A percentile compares a stretch with the other conserved stretches of the same genome.
phyloP scores from a whole-genome alignment of 2,888 invertebrate genomes.

The Dicranocentrus wangi region DNA sequence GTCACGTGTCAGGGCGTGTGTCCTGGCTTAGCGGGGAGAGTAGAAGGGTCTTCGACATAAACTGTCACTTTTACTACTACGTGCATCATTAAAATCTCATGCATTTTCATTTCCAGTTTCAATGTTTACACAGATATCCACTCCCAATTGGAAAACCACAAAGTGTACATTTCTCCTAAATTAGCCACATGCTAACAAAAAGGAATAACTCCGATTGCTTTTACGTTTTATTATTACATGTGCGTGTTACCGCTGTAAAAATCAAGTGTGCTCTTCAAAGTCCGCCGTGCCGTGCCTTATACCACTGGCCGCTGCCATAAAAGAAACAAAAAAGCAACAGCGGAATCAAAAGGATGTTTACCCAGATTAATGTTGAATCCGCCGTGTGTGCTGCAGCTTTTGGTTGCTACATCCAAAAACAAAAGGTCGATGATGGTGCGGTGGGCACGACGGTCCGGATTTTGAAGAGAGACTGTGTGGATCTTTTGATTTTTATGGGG shows the following conservation, averaged over 20 bases:
- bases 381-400: not conserved
- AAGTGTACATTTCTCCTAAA: constrained; percentile 42
- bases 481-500: too few relatives aligned
- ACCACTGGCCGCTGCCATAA: not conserved
- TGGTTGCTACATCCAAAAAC: constrained; percentile 7
- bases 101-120: constrained; percentile 43
- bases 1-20: constrained; percentile 55
- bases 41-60: constrained; percentile 44
- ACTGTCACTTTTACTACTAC: not conserved
- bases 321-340: not conserved
- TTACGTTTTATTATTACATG: constrained; percentile 13
- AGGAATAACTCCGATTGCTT: constrained; percentile 2
- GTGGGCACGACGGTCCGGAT: not conserved
- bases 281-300: not conserved
- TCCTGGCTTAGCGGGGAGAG: constrained; percentile 20
- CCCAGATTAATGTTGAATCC: constrained; percentile 16
- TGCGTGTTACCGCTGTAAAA: constrained; percentile 29
- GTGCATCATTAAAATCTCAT: constrained; percentile 56
- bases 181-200: constrained; percentile 38
- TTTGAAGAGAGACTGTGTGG: not conserved
- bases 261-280: constrained; percentile 47
- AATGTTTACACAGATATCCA: constrained; percentile 40
- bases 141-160: constrained; percentile 51
- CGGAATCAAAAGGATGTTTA: not conserved
- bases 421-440: not conserved